Base-by-base conservation (phyloP, 2,113 vertebrate genomes). In the Dinomys branickii region DNA sequence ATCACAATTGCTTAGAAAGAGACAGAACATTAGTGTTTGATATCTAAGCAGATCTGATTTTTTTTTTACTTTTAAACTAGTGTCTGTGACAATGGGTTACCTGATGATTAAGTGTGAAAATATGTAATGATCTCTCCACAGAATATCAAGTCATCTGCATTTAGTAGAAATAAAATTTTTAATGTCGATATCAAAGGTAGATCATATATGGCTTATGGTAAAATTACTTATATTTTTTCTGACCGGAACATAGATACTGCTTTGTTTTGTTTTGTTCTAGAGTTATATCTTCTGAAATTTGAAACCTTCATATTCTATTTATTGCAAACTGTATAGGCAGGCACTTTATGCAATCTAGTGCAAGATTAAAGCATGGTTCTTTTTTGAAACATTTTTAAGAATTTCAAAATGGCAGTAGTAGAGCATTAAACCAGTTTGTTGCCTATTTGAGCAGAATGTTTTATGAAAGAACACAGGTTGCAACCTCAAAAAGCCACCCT, bases 81-180 rank as follows among this genome's bases (percentile, higher is more conserved):
- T 81, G 47, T 54, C 26, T 88, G 16, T 85, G 50, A 26, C 14
- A 58, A 73, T 84, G 33, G 4, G 3, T 44, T 0, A 69, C 22
- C 22, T 91, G 8, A 44, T 94, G 71, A 85, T 38, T 88, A 83
- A 92, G 59, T 67, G 5, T 81, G 91, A 85, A 92, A 90, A 26
- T 54, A 7, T 2, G 61, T 73, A 33, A 69, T 92, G 28, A 83
- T 5, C 0, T 56, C 41, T 81, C 26, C 80, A 82, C 0, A 73
- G 3, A 90, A 19, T 69, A 65, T 22, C 2, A 96, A 88, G 35
- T 63, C 73, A 59, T 7, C 4, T 85, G 82, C 7, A 82, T 88
- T 78, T 73, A 71, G 14, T 67, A 75, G 20, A 56, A 33, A 17
- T 1, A 82, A 78, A 73, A 44, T 20, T 52, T 67, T 89, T 9